Base-by-base conservation (phyloP, 2,888 invertebrate genomes). In the Parthenolecanium corni region DNA sequence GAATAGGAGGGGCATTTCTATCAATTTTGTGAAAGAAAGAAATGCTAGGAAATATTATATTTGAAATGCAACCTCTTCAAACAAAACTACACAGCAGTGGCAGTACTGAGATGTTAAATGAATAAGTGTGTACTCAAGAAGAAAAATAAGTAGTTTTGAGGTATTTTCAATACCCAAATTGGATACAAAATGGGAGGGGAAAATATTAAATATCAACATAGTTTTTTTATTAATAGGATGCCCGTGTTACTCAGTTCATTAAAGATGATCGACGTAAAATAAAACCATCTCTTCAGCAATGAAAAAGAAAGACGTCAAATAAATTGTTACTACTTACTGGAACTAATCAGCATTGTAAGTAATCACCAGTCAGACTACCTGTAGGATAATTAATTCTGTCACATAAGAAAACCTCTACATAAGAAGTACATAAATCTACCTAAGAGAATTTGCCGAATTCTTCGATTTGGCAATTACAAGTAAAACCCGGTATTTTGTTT, bases 311-410 rank as follows among this genome's bases (percentile, higher is more conserved):
- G 21, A 52, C 6, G 2, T 25, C 24, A 40, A 54, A 11, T 18
- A 20, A 24, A 1, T 24, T 42, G 54, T 40, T 42, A 54, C 23
- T 38, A 21, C 23, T 42, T 20, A 54, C 54, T 54, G 42, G 42
- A 54, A 54, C 54, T 52, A 53, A 54, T 54, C 40, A 54, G 16
- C 40, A 40, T 42, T 3, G 20, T 36, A 12, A 16, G 24, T 52
- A 36, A 31, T 6, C 31, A 9, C 4, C 31, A 9, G 31, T 31
- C 9, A n/a, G 36, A 53, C 21, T 53, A n/a, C 21, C 36, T 18
- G 36, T 20, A 54, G 21, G 9, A 40, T 38, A 42, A 54, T 54
- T 54, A 54, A 42, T 42, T 54, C 42, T 9, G 42, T 38, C 3
- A 44, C 44, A n/a, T 6, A 54, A 42, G 38, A 54, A 54, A 54